A percentile compares a stretch with the other conserved stretches of the same genome.
Conservation (phyloP, 2,113 vertebrate genomes). For the Peromyscus californicus region DNA sequence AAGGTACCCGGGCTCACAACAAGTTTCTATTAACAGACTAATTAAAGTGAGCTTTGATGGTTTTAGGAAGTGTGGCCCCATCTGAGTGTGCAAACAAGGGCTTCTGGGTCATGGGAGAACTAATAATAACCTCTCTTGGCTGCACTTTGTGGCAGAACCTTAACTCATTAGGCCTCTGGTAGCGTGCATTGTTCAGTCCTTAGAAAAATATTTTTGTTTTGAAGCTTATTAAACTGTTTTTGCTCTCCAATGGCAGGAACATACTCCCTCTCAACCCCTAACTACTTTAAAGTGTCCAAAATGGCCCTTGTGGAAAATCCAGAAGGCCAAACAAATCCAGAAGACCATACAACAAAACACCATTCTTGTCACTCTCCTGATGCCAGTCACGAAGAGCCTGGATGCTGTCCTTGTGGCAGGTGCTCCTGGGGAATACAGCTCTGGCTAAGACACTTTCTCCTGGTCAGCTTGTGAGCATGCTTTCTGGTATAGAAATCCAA, state of each 20-base stretch:
- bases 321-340: conserved; percentile 22
- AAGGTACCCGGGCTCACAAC: neutral
- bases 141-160: neutral
- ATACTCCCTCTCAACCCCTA: neutral
- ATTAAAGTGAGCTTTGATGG: conserved; percentile 23
- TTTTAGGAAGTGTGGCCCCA: conserved; percentile 59
- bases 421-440: too few relatives aligned
- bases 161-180: neutral
- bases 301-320: conserved; percentile 17
- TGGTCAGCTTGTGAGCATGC: neutral
- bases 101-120: conserved; percentile 28
- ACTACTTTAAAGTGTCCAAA: conserved; percentile 57
- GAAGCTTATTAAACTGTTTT: conserved; percentile 63
- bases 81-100: conserved; percentile 49
- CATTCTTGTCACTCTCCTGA: neutral
- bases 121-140: conserved; percentile 41
- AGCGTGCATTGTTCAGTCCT: conserved; percentile 40
- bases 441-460: neutral
- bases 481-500: neutral
- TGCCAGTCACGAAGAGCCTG: neutral
- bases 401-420: neutral
- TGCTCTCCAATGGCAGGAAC: conserved; percentile 39
- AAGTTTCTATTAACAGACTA: conserved; percentile 53
- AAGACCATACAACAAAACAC: conserved; percentile 38
- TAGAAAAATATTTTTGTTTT: conserved; percentile 81